Evolutionary conservation across 1,140 invertebrate species (phyloP).

Genomic region (Ceratina calcarata): DNA sequence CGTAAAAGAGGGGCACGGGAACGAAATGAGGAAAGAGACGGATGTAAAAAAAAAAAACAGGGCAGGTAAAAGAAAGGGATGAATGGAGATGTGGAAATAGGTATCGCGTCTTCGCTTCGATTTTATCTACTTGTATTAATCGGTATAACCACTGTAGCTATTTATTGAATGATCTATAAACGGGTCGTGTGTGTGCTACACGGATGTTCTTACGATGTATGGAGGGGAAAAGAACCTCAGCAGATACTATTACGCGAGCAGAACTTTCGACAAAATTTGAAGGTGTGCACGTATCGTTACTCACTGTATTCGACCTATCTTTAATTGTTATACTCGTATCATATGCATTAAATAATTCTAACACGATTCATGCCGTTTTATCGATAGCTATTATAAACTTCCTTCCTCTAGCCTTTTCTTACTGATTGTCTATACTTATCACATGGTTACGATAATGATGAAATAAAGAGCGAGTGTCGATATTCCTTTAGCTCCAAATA

Average conservation of each 20-base stretch:
- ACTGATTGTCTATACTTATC: too few species aligned
- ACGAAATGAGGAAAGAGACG: not conserved
- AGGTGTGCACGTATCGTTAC: slow-evolving; percentile 58
- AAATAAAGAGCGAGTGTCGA: too few species aligned
- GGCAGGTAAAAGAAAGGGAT: not conserved
- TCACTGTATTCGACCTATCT: slow-evolving; percentile 65
- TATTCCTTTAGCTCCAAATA: too few species aligned
- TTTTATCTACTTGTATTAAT: slow-evolving; percentile 55
- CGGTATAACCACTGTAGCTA: slow-evolving; percentile 56
- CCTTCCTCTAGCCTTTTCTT: not conserved
- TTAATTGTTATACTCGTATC: slow-evolving; percentile 64
- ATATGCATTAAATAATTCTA: slow-evolving; percentile 62
- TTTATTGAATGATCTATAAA: slow-evolving; percentile 52
- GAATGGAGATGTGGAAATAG: not conserved
- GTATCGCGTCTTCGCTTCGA: slow-evolving; percentile 40
- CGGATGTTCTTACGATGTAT: not conserved
- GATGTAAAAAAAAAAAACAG: not conserved
- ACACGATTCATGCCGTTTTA: not conserved
- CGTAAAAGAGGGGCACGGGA: too few species aligned
- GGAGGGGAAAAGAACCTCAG: not conserved
- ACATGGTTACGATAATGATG: too few species aligned
- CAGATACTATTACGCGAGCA: not conserved
- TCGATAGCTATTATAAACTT: not conserved
- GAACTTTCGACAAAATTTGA: not conserved
- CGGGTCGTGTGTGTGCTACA: not conserved